Conservation (phyloP, 2,888 invertebrate species). For the Aphidius colemani region DNA sequence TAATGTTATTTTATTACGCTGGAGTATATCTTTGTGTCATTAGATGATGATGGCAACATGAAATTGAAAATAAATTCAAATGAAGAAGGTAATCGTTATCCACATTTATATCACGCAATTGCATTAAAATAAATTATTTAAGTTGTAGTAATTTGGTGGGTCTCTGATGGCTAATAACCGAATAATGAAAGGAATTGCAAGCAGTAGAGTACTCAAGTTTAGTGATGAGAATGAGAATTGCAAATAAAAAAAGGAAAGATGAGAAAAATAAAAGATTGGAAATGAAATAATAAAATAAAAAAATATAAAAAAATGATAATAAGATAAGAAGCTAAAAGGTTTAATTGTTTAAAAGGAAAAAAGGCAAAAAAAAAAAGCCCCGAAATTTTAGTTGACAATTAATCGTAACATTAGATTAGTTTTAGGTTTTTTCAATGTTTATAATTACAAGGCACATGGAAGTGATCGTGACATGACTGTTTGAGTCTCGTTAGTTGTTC, state of each 20-base stretch:
- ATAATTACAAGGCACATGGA: not conserved
- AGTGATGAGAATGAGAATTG: slow-evolving; percentile 1
- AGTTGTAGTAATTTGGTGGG: slow-evolving; percentile 58
- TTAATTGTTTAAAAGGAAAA: no score
- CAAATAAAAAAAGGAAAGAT: slow-evolving; percentile 27
- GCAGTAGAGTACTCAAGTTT: slow-evolving; percentile 33
- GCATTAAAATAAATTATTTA: slow-evolving; percentile 59
- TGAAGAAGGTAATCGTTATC: slow-evolving; percentile 45
- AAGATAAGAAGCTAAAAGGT: no score
- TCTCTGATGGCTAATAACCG: slow-evolving; percentile 59
- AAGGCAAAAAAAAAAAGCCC: no score
- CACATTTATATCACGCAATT: slow-evolving; percentile 51
- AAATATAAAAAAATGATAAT: slow-evolving; percentile 41
- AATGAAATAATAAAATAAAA: slow-evolving; percentile 50
- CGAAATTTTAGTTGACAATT: no score
- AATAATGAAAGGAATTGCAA: slow-evolving; percentile 54
- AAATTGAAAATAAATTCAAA: slow-evolving; percentile 53
- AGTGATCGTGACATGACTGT: not conserved
- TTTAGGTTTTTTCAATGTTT: not conserved
- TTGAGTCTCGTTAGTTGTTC: slow-evolving; percentile 24
- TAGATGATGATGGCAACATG: slow-evolving; percentile 4
- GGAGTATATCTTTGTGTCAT: slow-evolving; percentile 5
- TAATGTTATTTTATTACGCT: not conserved
- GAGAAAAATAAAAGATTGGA: slow-evolving; percentile 55
- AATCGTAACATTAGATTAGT: not conserved